Base-by-base conservation (phyloP, 2,888 invertebrate species). In the Drosophila multiciliata region DNA sequence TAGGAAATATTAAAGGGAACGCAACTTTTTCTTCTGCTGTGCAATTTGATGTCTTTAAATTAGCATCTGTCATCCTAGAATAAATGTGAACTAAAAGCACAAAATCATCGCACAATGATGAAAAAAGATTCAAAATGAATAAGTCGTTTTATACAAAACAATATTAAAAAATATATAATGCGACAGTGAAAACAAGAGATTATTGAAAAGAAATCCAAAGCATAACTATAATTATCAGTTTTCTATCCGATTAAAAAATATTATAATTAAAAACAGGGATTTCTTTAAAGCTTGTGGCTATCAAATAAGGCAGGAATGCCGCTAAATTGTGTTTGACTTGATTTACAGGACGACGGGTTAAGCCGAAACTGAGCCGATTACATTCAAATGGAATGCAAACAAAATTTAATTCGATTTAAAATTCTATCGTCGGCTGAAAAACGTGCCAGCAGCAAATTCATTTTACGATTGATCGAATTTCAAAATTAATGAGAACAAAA, bases 381-480 rank as follows among this genome's bases (percentile, higher is more conserved):
- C 52, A 69, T 64, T 55, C 1, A 70, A 75, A 63, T 67, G n/a
- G 67, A 71, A 73, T 70, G 58, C 38, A 65, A 81, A 66, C 60
- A 61, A 76, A 82, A 73, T 82, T 64, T 54, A 54, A 85, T 71
- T 73, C 38, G 9, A 80, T 70, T 73, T 58, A 40, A 66, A 26
- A 3, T 61, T 29, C 50, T 40, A 40, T 32, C n/a, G 20, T 5
- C 9, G 53, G 53, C 33, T 65, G 60, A 40, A 42, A 32, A 59
- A 65, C 61, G 60, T 68, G 67, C 23, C 61, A 78, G 73, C 54
- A 60, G 64, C 66, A 74, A 83, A 83, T 80, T 70, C 83, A 78
- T 80, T 83, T 73, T 54, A 67, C 71, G 62, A 73, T 58, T 76
- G 77, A 83, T 83, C 71, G 73, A 78, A 68, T 76, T 75, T 64